Evolutionary conservation across 2,797 vertebrate species (phyloP), one percentile per base, ranked within the genome.

Genomic region (Scolopax bukidnonensis): DNA sequence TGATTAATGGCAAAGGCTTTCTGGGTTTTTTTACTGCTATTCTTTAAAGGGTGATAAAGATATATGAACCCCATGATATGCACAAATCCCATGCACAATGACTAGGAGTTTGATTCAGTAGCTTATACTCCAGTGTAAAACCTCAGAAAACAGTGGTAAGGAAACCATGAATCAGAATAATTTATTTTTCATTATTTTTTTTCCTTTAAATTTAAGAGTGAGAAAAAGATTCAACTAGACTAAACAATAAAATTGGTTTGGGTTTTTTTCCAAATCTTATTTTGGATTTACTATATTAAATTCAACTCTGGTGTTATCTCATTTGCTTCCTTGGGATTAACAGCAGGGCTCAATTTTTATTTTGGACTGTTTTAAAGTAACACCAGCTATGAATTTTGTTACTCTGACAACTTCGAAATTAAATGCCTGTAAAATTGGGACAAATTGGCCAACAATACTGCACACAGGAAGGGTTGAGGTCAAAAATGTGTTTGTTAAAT

Each of bases 11-110:
- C 33, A 89, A 96, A 90, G 54, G 60, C 67, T 94, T 94, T 95
- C 90, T 85, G 38, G 2, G 0, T 54, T 86, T 92, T 96, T 96
- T 92, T 89, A 95, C 45, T 90, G 41, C 84, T 95, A 51, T 94
- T 96, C 77, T 96, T 97, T 95, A 97, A 94, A 95, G 79, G 70
- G 91, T 90, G 93, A 88, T 95, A 96, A 96, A 97, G 90, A 94
- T 95, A 96, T 95, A 96, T 96, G 94, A 93, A 97, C 70, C 93
- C 93, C 93, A 94, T 93, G 93, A 96, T 94, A 91, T 79, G 67
- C 80, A 94, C 95, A 96, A 95, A 96, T 93, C 90, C 83, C 70
- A 84, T 87, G 74, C 80, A 95, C 41, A 63, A 27, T 82, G 80
- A 94, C 70, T 91, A 70, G 0, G 1, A 84, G 69, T 81, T 91